Evolutionary conservation across 2,797 vertebrate genomes (phyloP).

Genomic region (Cetoscarus ocellatus): DNA sequence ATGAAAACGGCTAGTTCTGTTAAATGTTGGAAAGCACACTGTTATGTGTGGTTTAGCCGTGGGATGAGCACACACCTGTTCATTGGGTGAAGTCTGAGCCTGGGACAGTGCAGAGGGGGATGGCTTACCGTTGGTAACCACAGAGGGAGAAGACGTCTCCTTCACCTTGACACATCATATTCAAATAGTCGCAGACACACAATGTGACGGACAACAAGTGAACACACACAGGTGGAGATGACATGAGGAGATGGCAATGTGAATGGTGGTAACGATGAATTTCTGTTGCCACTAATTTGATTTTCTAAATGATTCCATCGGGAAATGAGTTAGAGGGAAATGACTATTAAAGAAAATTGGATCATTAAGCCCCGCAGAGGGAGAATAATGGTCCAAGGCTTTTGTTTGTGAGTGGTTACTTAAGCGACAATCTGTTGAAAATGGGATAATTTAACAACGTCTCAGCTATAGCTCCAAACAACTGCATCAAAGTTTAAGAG

Average conservation of each 20-base stretch:
- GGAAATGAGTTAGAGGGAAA: slow-evolving; percentile 51
- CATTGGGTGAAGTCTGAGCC: slow-evolving; percentile 42
- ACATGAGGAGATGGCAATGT: slow-evolving; percentile 32
- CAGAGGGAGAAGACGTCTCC: slow-evolving; percentile 60
- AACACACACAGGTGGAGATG: slow-evolving; percentile 42
- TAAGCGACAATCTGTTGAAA: slow-evolving; percentile 39
- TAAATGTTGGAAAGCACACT: slow-evolving; percentile 29
- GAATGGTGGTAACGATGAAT: slow-evolving; percentile 14
- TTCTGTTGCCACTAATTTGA: slow-evolving; percentile 24
- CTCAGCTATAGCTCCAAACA: slow-evolving; percentile 13
- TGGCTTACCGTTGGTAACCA: slow-evolving; percentile 61
- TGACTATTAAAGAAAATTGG: slow-evolving; percentile 38
- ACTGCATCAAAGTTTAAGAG: not conserved
- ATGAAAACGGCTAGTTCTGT: not conserved
- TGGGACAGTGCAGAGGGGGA: slow-evolving; percentile 33
- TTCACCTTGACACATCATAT: slow-evolving; percentile 68
- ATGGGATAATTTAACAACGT: slow-evolving; percentile 14
- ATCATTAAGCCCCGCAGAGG: slow-evolving; percentile 45
- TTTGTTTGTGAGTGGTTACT: slow-evolving; percentile 44
- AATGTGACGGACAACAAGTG: slow-evolving; percentile 33
- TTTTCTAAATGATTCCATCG: slow-evolving; percentile 58
- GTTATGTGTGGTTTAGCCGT: slow-evolving; percentile 24
- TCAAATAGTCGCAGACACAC: slow-evolving; percentile 54
- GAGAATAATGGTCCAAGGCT: slow-evolving; percentile 35
- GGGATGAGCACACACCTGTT: slow-evolving; percentile 74